These are phyloP conservation scores for Drosophila meridionalis DNA, from an alignment of 2,888 invertebrate genomes.

Conservation along the genomic window DNA sequence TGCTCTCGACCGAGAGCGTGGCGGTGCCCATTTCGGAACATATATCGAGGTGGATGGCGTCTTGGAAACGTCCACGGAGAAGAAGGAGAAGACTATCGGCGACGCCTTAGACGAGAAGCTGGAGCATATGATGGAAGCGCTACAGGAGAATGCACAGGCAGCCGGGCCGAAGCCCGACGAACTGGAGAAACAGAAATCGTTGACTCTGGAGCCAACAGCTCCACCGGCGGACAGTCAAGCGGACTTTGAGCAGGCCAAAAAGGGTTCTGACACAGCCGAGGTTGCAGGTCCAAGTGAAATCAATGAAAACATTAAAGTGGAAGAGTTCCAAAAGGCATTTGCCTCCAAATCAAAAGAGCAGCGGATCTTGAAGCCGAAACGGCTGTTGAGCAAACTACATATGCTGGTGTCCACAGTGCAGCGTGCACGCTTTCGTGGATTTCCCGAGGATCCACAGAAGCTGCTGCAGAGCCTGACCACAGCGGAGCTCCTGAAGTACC, in stretches of 20 bases:
- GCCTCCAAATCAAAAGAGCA: neutral
- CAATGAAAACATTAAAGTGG: neutral
- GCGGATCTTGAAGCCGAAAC: neutral
- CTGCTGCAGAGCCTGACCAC: neutral
- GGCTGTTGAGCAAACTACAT: slow-evolving; percentile 7
- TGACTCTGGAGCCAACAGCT: neutral
- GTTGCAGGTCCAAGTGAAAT: neutral
- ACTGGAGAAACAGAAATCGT: neutral
- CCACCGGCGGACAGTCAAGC: neutral
- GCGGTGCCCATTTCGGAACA: slow-evolving; percentile 21
- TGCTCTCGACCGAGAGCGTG: slow-evolving; percentile 10
- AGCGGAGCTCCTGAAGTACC: neutral
- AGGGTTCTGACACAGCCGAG: neutral
- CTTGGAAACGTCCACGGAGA: too few species aligned
- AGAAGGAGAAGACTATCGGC: slow-evolving; percentile 9
- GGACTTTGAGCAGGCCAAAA: neutral
- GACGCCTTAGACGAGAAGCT: slow-evolving; percentile 33
- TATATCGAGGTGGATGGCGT: too few species aligned
- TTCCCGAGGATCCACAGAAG: slow-evolving; percentile 30
- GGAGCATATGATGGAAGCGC: slow-evolving; percentile 10
- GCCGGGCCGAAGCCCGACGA: too few species aligned
- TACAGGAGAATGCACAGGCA: slow-evolving; percentile 14
- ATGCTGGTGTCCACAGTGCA: slow-evolving; percentile 42
- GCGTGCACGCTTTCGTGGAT: slow-evolving; percentile 37
- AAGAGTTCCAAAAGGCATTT: accelerated